Evolutionary conservation across 1,140 invertebrate genomes (phyloP).

Genomic region (Brachionus sp.): DNA sequence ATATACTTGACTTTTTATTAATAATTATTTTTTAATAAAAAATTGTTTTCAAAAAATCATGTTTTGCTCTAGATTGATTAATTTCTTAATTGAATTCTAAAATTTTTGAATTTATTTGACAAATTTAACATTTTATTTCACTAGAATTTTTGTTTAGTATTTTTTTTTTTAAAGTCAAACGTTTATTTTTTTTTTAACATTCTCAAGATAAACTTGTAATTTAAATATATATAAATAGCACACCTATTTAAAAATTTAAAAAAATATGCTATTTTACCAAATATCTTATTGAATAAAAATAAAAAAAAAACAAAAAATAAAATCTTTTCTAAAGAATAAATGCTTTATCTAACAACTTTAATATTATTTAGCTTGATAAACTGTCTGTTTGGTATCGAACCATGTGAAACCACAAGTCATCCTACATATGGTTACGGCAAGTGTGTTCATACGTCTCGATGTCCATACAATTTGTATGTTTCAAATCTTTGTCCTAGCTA

Average conservation of each 20-base stretch:
- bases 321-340: neutral
- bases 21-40: too few species aligned
- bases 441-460: constrained; percentile 5
- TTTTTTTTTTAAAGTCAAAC: too few species aligned
- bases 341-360: neutral
- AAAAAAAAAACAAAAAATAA: neutral
- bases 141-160: too few species aligned
- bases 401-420: constrained; percentile 5
- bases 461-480: constrained; percentile 9
- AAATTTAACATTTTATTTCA: too few species aligned
- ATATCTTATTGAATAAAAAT: neutral
- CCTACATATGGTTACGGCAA: constrained; percentile 24
- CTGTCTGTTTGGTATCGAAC: neutral
- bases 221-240: too few species aligned
- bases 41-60: too few species aligned
- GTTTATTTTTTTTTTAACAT: too few species aligned
- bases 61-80: too few species aligned
- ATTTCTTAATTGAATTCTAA: too few species aligned
- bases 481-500: constrained; percentile 10
- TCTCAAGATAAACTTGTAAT: too few species aligned
- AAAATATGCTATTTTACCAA: neutral
- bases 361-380: neutral
- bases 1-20: too few species aligned
- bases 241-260: neutral
- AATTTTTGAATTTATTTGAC: too few species aligned